Evolutionary conservation across 2,113 vertebrate genomes (phyloP), one percentile per base, ranked within the genome.

Genomic region (Sylvicapra grimmia): DNA sequence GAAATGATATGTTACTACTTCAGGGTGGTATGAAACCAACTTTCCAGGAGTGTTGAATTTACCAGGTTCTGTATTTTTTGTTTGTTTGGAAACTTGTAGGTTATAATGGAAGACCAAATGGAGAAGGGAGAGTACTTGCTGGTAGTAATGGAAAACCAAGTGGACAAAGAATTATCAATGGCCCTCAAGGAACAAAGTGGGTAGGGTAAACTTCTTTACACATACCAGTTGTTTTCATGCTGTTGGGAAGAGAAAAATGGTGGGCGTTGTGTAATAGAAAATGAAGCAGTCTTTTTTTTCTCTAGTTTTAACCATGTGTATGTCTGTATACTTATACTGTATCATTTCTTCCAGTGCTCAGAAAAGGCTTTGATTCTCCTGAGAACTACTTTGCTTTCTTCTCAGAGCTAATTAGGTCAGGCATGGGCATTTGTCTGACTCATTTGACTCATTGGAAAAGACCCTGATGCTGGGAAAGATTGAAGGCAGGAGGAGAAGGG

Each of bases 181-280:
- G 99, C 54, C 99, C 99, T 95, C 99, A 99, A 99, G 99, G 99
- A 99, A 99, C 98, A 97, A 99, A 99, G 99, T 99, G 99, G 99
- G 99, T 99, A 99, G 99, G 98, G 98, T 98, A 96, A 98, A 96
- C 89, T 98, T 99, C 97, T 98, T 97, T 98, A 82, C 95, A 98
- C 97, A 93, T 98, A 97, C 68, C 77, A 7, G 85, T 97, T 97
- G 16, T 56, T 96, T 95, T 97, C 82, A 9, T 63, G 65, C 97
- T 88, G 94, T 75, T 90, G 87, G 89, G 93, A 47, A 92, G 31
- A 96, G 92, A 85, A 83, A 87, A 65, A 56, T 19, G 82, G 4
- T 65, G 56, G 47, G 8, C 2, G 15, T 44, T 83, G 87, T 85
- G 63, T 88, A 27, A 63, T 53, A 63, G 54, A 53, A 29, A 84